Conservation (phyloP, 2,888 invertebrate species). For the Zaprionus obscuricornis region DNA sequence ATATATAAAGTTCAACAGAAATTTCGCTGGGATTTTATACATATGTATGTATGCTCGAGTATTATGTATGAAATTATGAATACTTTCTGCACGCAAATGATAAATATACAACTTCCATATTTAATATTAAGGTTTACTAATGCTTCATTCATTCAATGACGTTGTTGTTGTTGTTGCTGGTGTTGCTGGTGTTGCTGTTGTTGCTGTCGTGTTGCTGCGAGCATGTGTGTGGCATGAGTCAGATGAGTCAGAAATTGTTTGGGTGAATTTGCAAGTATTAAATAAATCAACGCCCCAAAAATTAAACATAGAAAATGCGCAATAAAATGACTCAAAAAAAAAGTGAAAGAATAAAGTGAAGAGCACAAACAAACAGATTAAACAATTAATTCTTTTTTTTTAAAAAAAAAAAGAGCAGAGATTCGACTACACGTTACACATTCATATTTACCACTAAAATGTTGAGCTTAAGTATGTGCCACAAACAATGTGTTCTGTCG, state of each 20-base stretch:
- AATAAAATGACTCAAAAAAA: conserved; percentile 31
- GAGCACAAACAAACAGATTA: conserved; percentile 53
- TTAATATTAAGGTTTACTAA: conserved; percentile 19
- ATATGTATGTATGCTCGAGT: conserved; percentile 8
- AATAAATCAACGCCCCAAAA: conserved; percentile 51
- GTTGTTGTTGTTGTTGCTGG: too few relatives aligned
- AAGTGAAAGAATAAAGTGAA: background rate
- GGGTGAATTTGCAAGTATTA: conserved; percentile 39
- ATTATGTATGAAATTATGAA: conserved; percentile 32
- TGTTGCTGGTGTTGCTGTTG: conserved; percentile 4
- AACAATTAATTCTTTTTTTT: conserved; percentile 68
- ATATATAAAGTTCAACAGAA: conserved; percentile 26
- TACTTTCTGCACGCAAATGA: conserved; percentile 48
- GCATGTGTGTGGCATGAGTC: conserved; percentile 22
- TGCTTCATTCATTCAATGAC: conserved; percentile 19
- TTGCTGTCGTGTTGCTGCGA: background rate
- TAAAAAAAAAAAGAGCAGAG: conserved; percentile 30
- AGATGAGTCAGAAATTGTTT: conserved; percentile 14
- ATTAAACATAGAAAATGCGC: conserved; percentile 20
- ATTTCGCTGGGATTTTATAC: conserved; percentile 18
- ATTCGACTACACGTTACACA: background rate
- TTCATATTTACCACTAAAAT: too few relatives aligned
- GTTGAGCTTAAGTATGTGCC: conserved; percentile 17
- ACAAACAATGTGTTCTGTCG: conserved; percentile 37
- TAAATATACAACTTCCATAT: conserved; percentile 56